A percentile compares a stretch with the other conserved stretches of the same genome.
Evolutionary conservation across 1,140 invertebrate genomes (phyloP).

Genomic region (Heliothis virescens): DNA sequence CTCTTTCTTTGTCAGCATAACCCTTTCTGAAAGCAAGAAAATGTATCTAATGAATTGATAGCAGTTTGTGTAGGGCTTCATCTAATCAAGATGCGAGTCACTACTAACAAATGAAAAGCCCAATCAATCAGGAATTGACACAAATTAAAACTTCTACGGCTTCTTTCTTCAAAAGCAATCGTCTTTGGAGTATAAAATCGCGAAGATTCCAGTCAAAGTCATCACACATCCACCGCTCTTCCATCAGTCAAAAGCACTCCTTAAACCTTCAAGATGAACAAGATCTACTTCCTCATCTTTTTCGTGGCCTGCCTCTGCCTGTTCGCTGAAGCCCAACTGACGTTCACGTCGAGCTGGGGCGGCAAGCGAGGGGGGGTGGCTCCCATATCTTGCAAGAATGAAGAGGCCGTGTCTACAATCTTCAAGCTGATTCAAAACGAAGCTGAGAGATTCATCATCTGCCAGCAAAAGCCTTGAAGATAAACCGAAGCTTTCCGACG

Average conservation of each 20-base stretch:
- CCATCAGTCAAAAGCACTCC: neutral
- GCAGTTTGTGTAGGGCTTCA: neutral
- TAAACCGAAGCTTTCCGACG: neutral
- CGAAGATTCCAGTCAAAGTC: neutral
- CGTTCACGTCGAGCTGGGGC: slow-evolving; percentile 80
- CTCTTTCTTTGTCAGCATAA: slow-evolving; percentile 89
- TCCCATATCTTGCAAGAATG: slow-evolving; percentile 67
- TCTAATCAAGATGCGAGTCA: neutral
- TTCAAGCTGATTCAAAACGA: slow-evolving; percentile 73
- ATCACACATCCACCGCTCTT: slow-evolving; percentile 18
- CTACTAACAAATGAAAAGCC: neutral
- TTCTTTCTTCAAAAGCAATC: neutral
- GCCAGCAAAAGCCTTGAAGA: slow-evolving; percentile 38
- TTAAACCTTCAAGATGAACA: slow-evolving; percentile 23
- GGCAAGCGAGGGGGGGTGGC: slow-evolving; percentile 68
- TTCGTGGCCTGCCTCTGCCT: slow-evolving; percentile 66
- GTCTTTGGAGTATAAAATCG: slow-evolving; percentile 10
- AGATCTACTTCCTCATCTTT: slow-evolving; percentile 54
- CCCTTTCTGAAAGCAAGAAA: slow-evolving; percentile 87
- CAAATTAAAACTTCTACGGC: slow-evolving; percentile 36
- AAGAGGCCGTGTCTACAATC: slow-evolving; percentile 71
- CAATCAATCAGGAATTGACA: neutral
- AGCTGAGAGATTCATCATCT: slow-evolving; percentile 42
- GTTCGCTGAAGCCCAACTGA: slow-evolving; percentile 71
- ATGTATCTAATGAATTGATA: neutral